phyloP scores from a whole-genome alignment of 2,888 invertebrate genomes.

The Trichopria drosophilae region DNA sequence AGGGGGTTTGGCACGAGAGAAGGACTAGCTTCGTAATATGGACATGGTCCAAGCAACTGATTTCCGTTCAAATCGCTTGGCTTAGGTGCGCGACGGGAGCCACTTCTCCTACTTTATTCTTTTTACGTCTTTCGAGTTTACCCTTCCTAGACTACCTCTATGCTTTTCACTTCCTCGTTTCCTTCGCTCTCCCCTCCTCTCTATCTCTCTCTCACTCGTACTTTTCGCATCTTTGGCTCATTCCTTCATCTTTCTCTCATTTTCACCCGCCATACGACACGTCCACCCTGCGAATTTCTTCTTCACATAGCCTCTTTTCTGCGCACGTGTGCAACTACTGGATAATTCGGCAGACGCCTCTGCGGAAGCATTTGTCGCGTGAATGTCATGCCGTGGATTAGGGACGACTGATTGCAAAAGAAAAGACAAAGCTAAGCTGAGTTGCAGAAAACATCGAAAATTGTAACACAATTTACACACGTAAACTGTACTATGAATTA shows the following conservation, averaged over 20 bases:
- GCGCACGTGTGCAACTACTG: slow-evolving; percentile 26
- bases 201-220: slow-evolving; percentile 1
- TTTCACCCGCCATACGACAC: too few species aligned
- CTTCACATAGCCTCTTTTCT: too few species aligned
- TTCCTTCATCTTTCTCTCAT: too few species aligned
- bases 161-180: slow-evolving; percentile 18
- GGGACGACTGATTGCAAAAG: too few species aligned
- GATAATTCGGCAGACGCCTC: slow-evolving; percentile 32
- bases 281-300: too few species aligned
- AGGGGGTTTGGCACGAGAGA: slow-evolving; percentile 43
- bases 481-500: too few species aligned
- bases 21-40: slow-evolving; percentile 40
- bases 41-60: slow-evolving; percentile 47
- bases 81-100: neutral
- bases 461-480: too few species aligned
- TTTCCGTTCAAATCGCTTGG: slow-evolving; percentile 21
- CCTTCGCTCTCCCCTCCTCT: slow-evolving; percentile 3
- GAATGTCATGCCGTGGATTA: too few species aligned
- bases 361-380: slow-evolving; percentile 25
- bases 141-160: slow-evolving; percentile 32
- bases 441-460: too few species aligned
- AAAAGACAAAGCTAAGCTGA: too few species aligned
- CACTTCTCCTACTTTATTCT: too few species aligned
- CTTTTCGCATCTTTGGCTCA: neutral
- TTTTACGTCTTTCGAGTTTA: too few species aligned